A percentile compares a stretch with the other conserved stretches of the same genome.
Conservation (phyloP, 2,797 vertebrate species). For the Tamandua tetradactyla region DNA sequence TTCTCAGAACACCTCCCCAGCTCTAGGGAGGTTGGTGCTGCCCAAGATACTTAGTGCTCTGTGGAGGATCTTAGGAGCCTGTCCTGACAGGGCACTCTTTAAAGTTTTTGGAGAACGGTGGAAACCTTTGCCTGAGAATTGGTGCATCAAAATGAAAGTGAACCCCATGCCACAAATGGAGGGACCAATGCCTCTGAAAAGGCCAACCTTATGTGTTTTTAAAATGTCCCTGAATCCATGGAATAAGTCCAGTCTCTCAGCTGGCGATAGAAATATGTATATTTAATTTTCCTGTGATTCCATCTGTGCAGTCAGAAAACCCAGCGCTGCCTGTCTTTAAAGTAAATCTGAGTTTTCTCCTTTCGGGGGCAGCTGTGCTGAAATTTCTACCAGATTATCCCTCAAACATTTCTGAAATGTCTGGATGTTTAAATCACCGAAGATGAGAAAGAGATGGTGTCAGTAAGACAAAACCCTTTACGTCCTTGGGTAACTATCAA, state of each 20-base stretch:
- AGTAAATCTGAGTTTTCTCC: neutral
- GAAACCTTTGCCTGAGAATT: conserved; percentile 45
- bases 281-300: no score
- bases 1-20: neutral
- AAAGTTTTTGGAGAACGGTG: neutral
- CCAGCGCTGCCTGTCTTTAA: neutral
- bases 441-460: neutral
- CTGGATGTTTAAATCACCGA: conserved; percentile 1
- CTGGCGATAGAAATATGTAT: neutral
- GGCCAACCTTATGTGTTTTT: neutral
- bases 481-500: neutral
- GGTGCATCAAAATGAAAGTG: conserved; percentile 50
- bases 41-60: conserved; percentile 11
- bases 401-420: neutral
- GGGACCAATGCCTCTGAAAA: neutral
- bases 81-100: neutral
- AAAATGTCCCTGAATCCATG: neutral
- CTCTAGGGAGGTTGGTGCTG: neutral
- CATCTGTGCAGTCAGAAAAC: neutral
- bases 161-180: neutral
- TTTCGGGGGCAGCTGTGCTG: neutral
- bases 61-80: neutral
- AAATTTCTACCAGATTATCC: conserved; percentile 28
- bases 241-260: neutral
- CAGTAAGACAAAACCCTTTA: neutral